phyloP scores from a whole-genome alignment of 2,113 vertebrate species.

The Alethe castanea region DNA sequence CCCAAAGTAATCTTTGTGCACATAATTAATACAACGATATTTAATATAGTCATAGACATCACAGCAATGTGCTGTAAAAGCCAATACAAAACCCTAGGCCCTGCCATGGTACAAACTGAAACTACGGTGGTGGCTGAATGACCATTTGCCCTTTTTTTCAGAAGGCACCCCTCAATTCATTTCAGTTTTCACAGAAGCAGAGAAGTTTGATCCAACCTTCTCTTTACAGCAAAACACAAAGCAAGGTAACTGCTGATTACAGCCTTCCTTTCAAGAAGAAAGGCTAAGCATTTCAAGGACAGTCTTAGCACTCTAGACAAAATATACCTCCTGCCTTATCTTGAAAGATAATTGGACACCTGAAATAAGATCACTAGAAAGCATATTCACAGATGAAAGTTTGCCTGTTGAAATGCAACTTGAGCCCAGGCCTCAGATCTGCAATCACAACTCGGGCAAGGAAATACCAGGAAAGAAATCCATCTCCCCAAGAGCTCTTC shows the following conservation, averaged over 20 bases:
- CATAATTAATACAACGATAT: not conserved
- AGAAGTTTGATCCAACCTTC: not conserved
- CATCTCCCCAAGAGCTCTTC: not conserved
- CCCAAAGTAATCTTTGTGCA: not conserved
- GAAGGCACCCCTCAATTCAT: not conserved
- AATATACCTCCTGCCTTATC: not conserved
- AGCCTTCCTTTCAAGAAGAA: not conserved
- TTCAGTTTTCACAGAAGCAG: not conserved
- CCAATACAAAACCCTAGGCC: not conserved
- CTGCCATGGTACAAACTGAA: not conserved
- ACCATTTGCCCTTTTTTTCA: not conserved
- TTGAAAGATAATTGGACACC: not conserved
- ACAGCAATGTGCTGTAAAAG: not conserved
- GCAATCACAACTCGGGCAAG: accelerated
- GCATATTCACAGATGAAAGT: not conserved
- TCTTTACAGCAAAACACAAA: not conserved
- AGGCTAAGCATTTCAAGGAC: not conserved
- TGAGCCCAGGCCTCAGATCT: not conserved
- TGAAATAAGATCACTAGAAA: not conserved
- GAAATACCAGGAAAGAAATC: not conserved
- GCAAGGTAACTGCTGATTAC: not conserved
- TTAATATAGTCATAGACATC: not conserved
- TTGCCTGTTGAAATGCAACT: not conserved
- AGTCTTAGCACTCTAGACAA: not conserved
- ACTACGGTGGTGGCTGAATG: not conserved